A percentile compares a stretch with the other conserved stretches of the same genome.
Conservation (phyloP, 2,888 invertebrate species). For the Erebia ligea region DNA sequence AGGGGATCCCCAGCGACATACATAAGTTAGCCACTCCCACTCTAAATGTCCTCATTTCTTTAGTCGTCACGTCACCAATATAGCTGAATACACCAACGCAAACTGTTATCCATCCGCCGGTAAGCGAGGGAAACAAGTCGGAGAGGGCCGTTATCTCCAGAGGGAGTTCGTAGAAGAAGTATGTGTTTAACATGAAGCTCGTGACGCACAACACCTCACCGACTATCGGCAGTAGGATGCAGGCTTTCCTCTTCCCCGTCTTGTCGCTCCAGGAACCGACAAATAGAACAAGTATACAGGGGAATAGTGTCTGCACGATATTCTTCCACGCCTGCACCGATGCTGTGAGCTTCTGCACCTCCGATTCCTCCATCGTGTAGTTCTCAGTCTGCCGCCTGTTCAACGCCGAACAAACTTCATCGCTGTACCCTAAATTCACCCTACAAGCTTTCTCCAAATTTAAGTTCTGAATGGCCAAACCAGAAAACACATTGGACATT, state of each 20-base stretch:
- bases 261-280: constrained; percentile 86
- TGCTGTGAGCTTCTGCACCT: constrained; percentile 84
- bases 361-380: constrained; percentile 85
- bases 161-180: constrained; percentile 83
- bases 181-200: constrained; percentile 81
- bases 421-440: constrained; percentile 89
- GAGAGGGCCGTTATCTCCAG: constrained; percentile 81
- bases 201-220: constrained; percentile 81
- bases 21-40: constrained; percentile 85
- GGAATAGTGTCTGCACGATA: constrained; percentile 81
- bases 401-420: constrained; percentile 89
- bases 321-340: constrained; percentile 84
- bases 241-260: constrained; percentile 82
- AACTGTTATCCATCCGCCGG: constrained; percentile 84
- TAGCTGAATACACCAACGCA: constrained; percentile 85
- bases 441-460: constrained; percentile 94
- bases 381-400: constrained; percentile 88
- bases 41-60: constrained; percentile 84
- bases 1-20: constrained; percentile 84
- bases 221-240: constrained; percentile 81
- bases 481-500: constrained; percentile 87
- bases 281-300: constrained; percentile 81
- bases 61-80: constrained; percentile 84
- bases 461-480: constrained; percentile 91
- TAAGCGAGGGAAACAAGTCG: constrained; percentile 81